Evolutionary conservation across 2,797 vertebrate genomes (phyloP), one percentile per base, ranked within the genome.

Genomic region (Macroramphosus scolopax): DNA sequence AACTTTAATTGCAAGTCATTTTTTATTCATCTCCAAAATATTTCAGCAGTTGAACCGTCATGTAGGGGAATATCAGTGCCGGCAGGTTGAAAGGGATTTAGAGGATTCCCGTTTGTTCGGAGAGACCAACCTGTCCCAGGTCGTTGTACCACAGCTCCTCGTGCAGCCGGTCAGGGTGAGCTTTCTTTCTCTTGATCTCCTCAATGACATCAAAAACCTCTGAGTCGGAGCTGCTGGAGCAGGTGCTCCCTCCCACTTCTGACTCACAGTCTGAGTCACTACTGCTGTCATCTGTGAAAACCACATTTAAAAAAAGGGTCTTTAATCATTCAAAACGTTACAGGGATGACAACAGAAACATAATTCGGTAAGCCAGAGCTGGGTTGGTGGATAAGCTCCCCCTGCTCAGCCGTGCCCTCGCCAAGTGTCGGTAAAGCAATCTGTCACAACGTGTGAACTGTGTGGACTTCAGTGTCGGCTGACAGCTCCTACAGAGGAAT

Each of bases 81-180:
- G n/a, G n/a, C n/a, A n/a, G n/a, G n/a, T n/a, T n/a, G n/a, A n/a
- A n/a, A n/a, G n/a, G n/a, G n/a, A n/a, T n/a, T n/a, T n/a, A n/a
- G n/a, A n/a, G n/a, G n/a, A n/a, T n/a, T n/a, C n/a, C n/a, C n/a
- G n/a, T n/a, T n/a, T 14, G 5, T 8, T 7, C 11, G 34, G 12
- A 2, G 16, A 6, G 17, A 50, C 76, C 1, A 0, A 98, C 96
- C 96, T 99, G 96, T 51, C 96, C 96, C 0, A 91, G 92, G 84
- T 99, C 97, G 15, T 99, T 99, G 89, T 98, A 99, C 97, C 96
- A 98, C 29, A 99, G 89, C 62, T 99, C 97, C 48, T 98, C 95
- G 0, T 99, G 97, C 28, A 99, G 93, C 2, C 97, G 93, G 84
- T 99, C 95, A 0, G 97, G 97, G 24, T 99, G 97, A 35, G 96